A percentile compares a stretch with the other conserved stretches of the same genome.
Conservation (phyloP, 1,140 invertebrate species). For the Drosophila sproati region DNA sequence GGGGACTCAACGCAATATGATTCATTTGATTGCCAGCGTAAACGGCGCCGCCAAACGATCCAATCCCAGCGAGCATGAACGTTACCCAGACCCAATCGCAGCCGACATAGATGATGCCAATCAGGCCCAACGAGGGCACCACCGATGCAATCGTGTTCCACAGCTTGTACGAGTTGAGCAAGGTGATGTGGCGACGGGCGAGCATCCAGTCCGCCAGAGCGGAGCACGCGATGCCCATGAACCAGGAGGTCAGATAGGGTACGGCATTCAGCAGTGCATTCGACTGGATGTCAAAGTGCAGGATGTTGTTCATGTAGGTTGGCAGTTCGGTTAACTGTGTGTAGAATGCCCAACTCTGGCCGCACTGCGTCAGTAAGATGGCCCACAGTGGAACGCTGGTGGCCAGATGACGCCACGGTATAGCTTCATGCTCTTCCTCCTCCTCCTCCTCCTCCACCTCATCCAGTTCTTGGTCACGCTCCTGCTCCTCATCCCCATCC, state of each 20-base stretch:
- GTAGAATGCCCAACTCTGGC: slow-evolving; percentile 97
- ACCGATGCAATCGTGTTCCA: slow-evolving; percentile 92
- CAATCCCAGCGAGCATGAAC: slow-evolving; percentile 89
- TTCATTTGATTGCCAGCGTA: slow-evolving; percentile 94
- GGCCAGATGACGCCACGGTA: slow-evolving; percentile 92
- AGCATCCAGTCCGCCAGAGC: slow-evolving; percentile 90
- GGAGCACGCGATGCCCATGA: slow-evolving; percentile 89
- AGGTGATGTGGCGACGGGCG: slow-evolving; percentile 87
- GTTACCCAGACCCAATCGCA: slow-evolving; percentile 90
- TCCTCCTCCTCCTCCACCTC: background rate
- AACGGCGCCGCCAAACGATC: slow-evolving; percentile 90
- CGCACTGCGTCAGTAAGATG: slow-evolving; percentile 93
- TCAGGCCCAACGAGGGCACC: slow-evolving; percentile 89
- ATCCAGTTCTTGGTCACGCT: background rate
- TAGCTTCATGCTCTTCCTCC: slow-evolving; percentile 17
- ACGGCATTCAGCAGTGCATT: slow-evolving; percentile 92
- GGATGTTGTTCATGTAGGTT: slow-evolving; percentile 96
- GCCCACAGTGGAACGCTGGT: slow-evolving; percentile 95
- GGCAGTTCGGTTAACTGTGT: slow-evolving; percentile 97
- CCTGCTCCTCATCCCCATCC: background rate
- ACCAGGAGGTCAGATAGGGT: slow-evolving; percentile 91
- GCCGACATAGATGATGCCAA: slow-evolving; percentile 91
- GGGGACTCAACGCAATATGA: slow-evolving; percentile 94
- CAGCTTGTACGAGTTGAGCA: slow-evolving; percentile 89
- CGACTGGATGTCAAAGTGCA: slow-evolving; percentile 94